Base-by-base conservation (phyloP, 1,140 invertebrate genomes). In the Planococcus citri region DNA sequence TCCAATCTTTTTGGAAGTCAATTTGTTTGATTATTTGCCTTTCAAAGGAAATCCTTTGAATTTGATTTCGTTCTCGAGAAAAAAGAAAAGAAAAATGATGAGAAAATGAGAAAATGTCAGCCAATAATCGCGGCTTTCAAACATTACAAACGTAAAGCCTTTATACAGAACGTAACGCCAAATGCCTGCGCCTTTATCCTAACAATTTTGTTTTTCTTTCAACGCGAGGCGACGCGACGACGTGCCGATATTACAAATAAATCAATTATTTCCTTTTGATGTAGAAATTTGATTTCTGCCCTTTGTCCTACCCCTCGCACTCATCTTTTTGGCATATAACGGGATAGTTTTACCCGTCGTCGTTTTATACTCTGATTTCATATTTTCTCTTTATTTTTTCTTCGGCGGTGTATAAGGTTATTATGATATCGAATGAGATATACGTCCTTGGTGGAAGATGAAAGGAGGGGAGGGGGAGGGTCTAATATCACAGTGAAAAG, bases 1-100 rank as follows among this genome's bases (percentile, higher is more conserved):
- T 64, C 20, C 60, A 64, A 64, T 64, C 60, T 64, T 64, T 64
- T 64, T 64, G 60, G 60, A 27, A 64, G 60, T 64, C 60, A 64
- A 51, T 64, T 64, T 64, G 60, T 64, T 64, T 64, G 60, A 64
- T 64, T 64, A 64, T 64, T 64, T 64, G 60, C 60, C 60, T 64
- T 64, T 64, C 60, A 64, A 64, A 64, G 25, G 25, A 64, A 64
- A 64, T 64, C 60, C 60, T 64, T 64, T 64, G 60, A 64, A 64
- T 64, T 64, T 64, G 60, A 64, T 64, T 64, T 64, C 22, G 60
- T 64, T 24, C 22, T 22, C 10, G 17, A 64, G 17, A 25, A 25
- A 27, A 64, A 64, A 64, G 20, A 24, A 64, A 64, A 27, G 25
- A 64, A 64, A 64, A 64, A 24, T 64, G 60, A 64, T 64, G 60